phyloP scores from a whole-genome alignment of 1,140 invertebrate species.

The Pinna nobilis region DNA sequence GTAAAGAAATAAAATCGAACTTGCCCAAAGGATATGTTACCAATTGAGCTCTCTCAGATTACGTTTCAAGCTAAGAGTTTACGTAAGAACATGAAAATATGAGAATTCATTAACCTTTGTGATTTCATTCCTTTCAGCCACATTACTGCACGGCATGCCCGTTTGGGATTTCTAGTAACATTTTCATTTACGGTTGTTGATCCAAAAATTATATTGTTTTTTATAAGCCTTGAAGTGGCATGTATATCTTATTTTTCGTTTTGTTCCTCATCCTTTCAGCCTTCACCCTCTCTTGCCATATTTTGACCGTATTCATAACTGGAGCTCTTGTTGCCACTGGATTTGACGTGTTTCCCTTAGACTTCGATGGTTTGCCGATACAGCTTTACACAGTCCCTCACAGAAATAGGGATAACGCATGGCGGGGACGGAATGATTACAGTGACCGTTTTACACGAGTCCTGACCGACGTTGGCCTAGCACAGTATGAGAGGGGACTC shows the following conservation, averaged over 20 bases:
- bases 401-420: slow-evolving; percentile 30
- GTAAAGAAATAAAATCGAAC: no score
- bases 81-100: no score
- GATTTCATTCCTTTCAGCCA: no score
- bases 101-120: no score
- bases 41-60: no score
- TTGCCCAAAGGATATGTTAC: no score
- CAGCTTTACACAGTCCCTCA: slow-evolving; percentile 34
- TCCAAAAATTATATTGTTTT: not conserved
- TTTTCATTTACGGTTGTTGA: no score
- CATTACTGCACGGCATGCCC: no score
- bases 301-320: slow-evolving; percentile 14
- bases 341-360: slow-evolving; percentile 34
- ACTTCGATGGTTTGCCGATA: slow-evolving; percentile 31
- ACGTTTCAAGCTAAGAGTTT: no score
- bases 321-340: slow-evolving; percentile 20
- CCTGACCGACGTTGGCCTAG: not conserved
- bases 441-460: slow-evolving; percentile 1
- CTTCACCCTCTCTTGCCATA: slow-evolving; percentile 13
- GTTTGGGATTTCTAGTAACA: no score
- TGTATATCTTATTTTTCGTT: not conserved
- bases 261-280: slow-evolving; percentile 37
- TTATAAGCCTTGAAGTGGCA: not conserved
- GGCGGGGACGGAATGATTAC: slow-evolving; percentile 16
- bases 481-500: slow-evolving; percentile 24